Base-by-base conservation (phyloP, 1,140 invertebrate genomes). In the Solen grandis region DNA sequence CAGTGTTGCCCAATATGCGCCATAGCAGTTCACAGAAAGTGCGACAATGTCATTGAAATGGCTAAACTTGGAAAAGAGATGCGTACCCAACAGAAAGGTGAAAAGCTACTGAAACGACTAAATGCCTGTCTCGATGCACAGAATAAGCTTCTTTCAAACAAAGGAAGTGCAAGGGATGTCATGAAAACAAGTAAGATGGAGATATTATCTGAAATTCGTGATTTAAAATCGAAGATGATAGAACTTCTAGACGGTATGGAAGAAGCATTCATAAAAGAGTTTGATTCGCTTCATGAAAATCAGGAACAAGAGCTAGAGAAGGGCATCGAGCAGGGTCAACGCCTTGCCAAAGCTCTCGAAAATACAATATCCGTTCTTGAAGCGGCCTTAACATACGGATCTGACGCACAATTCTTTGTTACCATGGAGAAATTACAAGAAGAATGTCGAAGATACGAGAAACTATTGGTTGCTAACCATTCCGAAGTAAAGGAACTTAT, bases 341-440 rank as follows among this genome's bases (percentile, higher is more conserved):
- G 60, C 16, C 35, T 38, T 8, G 62, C 38, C 2, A 66, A 36
- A 27, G 60, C 74, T 8, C 65, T 77, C 5, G 35, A 14, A 4
- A 57, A 66, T 25, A 77, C 74, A 14, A 16, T 46, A 1, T 0
- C 31, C 5, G 66, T 77, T 57, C 74, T 77, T 8, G 62, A 77
- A 46, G 74, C 74, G 5, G 74, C 74, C 0, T 35, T 68, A 19
- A 41, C 25, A 10, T 60, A 68, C 59, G 74, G 38, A 10, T 77
- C 74, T 0, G 50, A 77, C 46, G 66, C 62, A 19, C 74, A 77
- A 33, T 27, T 77, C 1, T 77, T 77, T 52, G 57, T 59, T 16
- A 77, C 63, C 0, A 65, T 66, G 25, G 74, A 77, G 46, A 77
- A 77, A 13, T 22, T 77, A 55, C 63, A 68, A 59, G 74, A 77